Conservation (phyloP, 2,797 vertebrate genomes). For the Danio jaintianensis region DNA sequence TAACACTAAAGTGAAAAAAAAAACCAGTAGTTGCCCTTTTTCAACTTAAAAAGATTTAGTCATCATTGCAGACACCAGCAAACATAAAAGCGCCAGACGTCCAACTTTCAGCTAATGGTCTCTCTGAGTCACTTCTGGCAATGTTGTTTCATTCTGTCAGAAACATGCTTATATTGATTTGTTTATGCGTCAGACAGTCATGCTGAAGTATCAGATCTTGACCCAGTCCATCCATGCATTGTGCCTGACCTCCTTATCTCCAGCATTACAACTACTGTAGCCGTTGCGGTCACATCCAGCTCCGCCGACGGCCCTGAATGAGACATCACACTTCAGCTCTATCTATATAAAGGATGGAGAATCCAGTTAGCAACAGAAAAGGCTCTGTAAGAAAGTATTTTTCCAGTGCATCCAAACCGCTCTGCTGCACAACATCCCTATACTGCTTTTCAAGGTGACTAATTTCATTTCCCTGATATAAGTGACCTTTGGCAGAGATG, state of each 20-base stretch:
- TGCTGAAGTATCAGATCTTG: constrained; percentile 11
- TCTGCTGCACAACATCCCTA: constrained; percentile 61
- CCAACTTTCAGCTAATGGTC: constrained; percentile 40
- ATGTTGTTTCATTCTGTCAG: constrained; percentile 44
- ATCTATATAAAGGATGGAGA: neutral
- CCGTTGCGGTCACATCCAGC: neutral
- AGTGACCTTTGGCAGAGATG: constrained; percentile 91
- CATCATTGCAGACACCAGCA: neutral
- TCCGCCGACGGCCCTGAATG: neutral
- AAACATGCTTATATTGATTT: constrained; percentile 54
- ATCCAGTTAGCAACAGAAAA: constrained; percentile 5
- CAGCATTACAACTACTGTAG: constrained; percentile 14
- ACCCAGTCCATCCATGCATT: constrained; percentile 22
- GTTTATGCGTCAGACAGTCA: constrained; percentile 2
- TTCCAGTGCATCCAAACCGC: constrained; percentile 33
- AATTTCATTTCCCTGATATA: constrained; percentile 91
- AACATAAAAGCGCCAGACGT: neutral
- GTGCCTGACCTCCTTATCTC: constrained; percentile 17
- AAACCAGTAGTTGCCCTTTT: neutral
- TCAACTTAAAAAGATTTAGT: neutral
- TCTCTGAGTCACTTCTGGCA: constrained; percentile 48
- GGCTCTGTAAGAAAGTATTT: neutral
- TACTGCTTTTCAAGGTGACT: constrained; percentile 87
- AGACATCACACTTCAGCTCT: constrained; percentile 22
- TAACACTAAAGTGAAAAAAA: neutral